Base-by-base conservation (phyloP, 64 coral and sea anemone species). In the Pocillopora damicornis region DNA sequence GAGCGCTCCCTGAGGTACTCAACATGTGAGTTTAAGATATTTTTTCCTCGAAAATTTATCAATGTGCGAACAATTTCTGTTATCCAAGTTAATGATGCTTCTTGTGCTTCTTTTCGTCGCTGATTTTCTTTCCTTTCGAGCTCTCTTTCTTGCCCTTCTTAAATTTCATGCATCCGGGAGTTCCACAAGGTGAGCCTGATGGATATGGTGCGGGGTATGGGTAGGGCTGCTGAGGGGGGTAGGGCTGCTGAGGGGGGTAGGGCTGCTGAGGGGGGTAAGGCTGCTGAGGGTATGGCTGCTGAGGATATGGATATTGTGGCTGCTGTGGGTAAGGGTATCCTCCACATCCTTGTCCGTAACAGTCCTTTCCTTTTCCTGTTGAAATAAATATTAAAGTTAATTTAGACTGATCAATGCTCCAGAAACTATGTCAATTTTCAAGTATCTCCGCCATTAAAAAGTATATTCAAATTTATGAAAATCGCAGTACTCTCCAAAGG, bases 91-190 rank as follows among this genome's bases (percentile, higher is more conserved):
- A 57, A 45, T 77, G 37, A 11, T 77, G 42, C 38, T 77, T 57
- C 16, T 77, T 56, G 15, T n/a, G 9, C 75, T 77, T 45, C 75
- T 77, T 77, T 58, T 77, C 37, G 42, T 77, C 75, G 42, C 75
- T 77, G 37, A 77, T 77, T 77, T 77, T 77, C 42, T 77, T 77
- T 18, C 75, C 38, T 57, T 77, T 71, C 9, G 22, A 15, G 2
- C 22, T 57, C 16, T 22, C 17, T 18, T 77, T 18, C 2, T 57
- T 20, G 17, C 75, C 75, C 56, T 77, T 77, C 67, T 71, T 71
- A 71, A 30, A 71, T 71, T 71, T 71, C 3, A 5, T n/a, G 1
- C 67, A 71, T 8, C 18, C 18, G 22, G 22, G 22, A 71, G 20
- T n/a, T 71, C 67, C 67, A 23, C 67, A 71, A 71, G 6, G 61